A percentile compares a stretch with the other conserved stretches of the same genome.
These are phyloP conservation scores for Sternarchorhynchus goeldii DNA, from an alignment of 2,797 vertebrate genomes.

Conservation along the genomic window DNA sequence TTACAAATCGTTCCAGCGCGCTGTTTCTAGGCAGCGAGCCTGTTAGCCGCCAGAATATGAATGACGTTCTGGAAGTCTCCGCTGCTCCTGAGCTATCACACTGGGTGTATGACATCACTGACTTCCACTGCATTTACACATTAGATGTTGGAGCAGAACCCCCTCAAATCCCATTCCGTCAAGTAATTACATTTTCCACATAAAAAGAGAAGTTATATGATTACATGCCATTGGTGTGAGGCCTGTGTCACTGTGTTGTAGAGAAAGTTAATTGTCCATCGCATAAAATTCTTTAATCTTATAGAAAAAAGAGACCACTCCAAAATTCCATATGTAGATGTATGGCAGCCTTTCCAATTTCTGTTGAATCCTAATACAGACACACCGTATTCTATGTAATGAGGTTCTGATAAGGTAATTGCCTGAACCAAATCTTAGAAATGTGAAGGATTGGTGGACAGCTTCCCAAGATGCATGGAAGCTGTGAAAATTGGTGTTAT, in stretches of 20 bases:
- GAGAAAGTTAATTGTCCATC: not conserved
- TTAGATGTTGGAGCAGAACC: constrained; percentile 22
- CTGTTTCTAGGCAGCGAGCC: constrained; percentile 18
- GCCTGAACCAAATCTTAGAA: no score
- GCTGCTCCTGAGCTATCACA: constrained; percentile 26
- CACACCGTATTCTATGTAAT: no score
- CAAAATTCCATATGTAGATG: no score
- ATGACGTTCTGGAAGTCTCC: constrained; percentile 28
- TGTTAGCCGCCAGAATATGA: constrained; percentile 23
- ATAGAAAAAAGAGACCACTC: no score
- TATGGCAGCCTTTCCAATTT: no score
- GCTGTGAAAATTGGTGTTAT: no score
- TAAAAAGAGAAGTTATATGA: no score
- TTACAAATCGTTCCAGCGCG: constrained; percentile 53
- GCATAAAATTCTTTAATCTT: not conserved
- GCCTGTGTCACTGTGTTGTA: not conserved
- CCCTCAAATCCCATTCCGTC: constrained; percentile 7
- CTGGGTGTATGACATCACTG: constrained; percentile 26
- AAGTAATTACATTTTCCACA: not conserved
- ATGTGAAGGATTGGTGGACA: no score
- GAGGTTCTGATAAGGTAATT: no score
- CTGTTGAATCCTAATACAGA: no score
- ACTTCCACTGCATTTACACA: constrained; percentile 30
- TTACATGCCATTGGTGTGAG: no score
- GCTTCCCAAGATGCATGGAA: no score